Conservation (phyloP, 2,797 vertebrate genomes). For the Scolopax rusticola region DNA sequence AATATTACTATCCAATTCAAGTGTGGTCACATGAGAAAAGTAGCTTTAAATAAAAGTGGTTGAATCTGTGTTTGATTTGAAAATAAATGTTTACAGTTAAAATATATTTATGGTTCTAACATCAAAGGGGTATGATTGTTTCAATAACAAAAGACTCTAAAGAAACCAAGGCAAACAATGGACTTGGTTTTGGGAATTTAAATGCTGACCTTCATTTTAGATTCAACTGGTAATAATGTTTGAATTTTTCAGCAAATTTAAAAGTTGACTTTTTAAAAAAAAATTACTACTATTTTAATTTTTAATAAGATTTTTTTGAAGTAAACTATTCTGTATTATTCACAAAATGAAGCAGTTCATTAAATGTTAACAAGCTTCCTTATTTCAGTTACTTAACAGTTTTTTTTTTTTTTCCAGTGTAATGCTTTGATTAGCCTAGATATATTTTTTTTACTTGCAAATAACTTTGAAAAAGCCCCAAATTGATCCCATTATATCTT, state of each 20-base stretch:
- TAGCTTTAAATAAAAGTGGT: background rate
- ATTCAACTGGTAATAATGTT: background rate
- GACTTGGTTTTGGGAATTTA: background rate
- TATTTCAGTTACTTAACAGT: background rate
- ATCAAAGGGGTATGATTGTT: background rate
- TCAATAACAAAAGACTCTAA: background rate
- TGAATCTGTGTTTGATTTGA: background rate
- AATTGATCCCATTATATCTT: background rate
- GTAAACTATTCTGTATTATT: background rate
- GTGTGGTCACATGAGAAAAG: background rate
- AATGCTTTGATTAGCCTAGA: background rate
- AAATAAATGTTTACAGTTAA: background rate
- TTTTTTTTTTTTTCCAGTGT: too few relatives aligned
- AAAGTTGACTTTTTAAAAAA: rapidly evolving
- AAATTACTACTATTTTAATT: background rate
- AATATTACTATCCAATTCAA: background rate
- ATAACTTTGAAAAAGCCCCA: background rate
- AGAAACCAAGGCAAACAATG: background rate
- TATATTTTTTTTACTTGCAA: background rate
- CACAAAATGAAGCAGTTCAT: background rate
- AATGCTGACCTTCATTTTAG: background rate
- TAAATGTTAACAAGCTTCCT: background rate
- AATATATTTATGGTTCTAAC: background rate
- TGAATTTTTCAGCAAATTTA: background rate
- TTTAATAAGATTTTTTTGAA: background rate